Percentiles rank a stretch among this genome's conserved stretches.
Evolutionary conservation across 2,113 vertebrate species (phyloP).

Genomic region (Tympanuchus pallidicinctus): DNA sequence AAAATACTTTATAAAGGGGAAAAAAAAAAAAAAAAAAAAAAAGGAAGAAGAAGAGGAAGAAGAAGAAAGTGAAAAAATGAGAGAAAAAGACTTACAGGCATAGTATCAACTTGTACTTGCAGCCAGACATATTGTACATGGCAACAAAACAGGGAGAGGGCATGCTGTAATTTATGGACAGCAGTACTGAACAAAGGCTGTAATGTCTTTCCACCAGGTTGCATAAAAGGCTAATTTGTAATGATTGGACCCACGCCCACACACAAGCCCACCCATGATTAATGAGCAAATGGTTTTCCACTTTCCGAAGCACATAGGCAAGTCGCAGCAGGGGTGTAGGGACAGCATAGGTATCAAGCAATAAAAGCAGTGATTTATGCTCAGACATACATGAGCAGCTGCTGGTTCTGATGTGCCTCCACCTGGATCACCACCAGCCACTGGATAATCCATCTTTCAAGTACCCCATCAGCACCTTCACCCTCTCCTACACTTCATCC

Average conservation of each 20-base stretch:
- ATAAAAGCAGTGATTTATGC: neutral
- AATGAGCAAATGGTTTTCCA: neutral
- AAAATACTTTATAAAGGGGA: neutral
- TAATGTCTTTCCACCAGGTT: neutral
- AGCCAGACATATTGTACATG: neutral
- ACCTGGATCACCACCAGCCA: neutral
- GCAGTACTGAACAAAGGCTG: neutral
- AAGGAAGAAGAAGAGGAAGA: neutral
- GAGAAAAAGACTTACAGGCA: neutral
- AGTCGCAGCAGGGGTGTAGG: neutral
- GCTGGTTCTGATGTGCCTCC: neutral
- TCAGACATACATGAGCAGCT: accelerated
- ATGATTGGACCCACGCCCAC: neutral
- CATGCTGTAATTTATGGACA: neutral
- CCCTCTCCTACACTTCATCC: neutral
- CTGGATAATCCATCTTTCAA: neutral
- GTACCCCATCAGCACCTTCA: neutral
- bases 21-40: neutral
- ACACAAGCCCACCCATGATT: neutral
- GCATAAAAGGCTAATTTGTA: neutral
- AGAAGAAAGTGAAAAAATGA: too few relatives aligned
- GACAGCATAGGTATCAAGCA: neutral
- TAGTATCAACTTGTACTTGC: neutral
- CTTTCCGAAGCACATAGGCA: neutral
- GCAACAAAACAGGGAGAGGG: neutral